Evolutionary conservation across 2,113 vertebrate genomes (phyloP), one percentile per base, ranked within the genome.

Genomic region (Coptodon rendalli): DNA sequence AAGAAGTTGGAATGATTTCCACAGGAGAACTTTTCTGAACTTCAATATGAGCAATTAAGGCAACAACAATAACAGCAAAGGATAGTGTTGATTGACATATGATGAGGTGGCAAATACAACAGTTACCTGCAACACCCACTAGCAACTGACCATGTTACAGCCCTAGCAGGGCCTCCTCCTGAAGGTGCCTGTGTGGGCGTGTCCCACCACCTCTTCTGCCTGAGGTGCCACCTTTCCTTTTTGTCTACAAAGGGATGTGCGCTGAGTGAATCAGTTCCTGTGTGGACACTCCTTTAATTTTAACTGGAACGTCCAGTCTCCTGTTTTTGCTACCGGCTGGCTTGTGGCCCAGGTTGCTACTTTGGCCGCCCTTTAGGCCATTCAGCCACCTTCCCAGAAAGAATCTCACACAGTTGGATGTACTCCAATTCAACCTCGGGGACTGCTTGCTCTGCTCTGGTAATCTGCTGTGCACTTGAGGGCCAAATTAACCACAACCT

Each of bases 351-450:
- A 73, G 66, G 12, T 6, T 24, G 66, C 3, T 17, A 16, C 66
- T 45, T 24, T 73, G 38, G 22, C 38, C 5, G 7, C 38, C 13
- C 22, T 73, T 6, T 45, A 45, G 14, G 66, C 38, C 66, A 4
- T 73, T 24, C n/a, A 71, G 66, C 66, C 13, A 43, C 36, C 36
- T 71, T 43, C 38, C 38, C n/a, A 73, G 1, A 73, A 73, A 45
- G 38, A 43, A 73, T 27, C 66, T 73, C 66, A 73, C 38, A 71
- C 38, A 73, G 38, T 45, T 73, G 68, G 68, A 27, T 9, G 5
- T 73, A 45, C 68, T 45, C 68, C 68, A 73, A 27, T 27, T 73
- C n/a, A 73, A 45, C 22, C 22, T 73, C 14, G 17, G 68, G 40
- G n/a, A 73, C 8, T 17, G 14, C 11, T 27, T 73, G 22, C 68